These are phyloP conservation scores for Saccostrea glomerata DNA, from an alignment of 1,140 invertebrate genomes.

Conservation along the genomic window DNA sequence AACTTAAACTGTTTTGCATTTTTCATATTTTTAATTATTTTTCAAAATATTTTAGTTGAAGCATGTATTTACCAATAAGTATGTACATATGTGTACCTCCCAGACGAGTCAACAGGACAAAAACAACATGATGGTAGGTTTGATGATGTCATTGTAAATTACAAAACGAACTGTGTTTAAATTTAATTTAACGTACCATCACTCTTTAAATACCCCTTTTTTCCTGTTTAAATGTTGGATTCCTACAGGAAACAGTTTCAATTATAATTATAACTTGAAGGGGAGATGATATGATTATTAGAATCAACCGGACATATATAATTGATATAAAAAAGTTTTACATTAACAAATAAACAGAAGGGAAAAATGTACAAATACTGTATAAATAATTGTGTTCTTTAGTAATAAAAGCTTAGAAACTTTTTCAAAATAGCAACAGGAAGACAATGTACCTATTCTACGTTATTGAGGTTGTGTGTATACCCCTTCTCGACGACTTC, in stretches of 20 bases:
- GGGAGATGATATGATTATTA: too few relatives aligned
- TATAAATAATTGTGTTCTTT: neutral
- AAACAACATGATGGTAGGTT: conserved; percentile 78
- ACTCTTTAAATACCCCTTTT: too few relatives aligned
- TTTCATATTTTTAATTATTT: neutral
- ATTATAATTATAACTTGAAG: too few relatives aligned
- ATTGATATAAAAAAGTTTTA: too few relatives aligned
- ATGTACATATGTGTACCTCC: conserved; percentile 79
- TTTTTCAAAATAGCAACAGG: neutral
- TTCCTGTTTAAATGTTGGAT: too few relatives aligned
- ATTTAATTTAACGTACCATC: too few relatives aligned
- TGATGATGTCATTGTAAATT: neutral
- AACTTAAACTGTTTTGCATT: neutral
- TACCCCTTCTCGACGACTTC: neutral
- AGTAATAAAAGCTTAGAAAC: neutral
- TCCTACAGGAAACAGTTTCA: too few relatives aligned
- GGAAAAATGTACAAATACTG: too few relatives aligned
- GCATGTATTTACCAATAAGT: conserved; percentile 77
- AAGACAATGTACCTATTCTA: neutral
- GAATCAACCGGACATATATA: too few relatives aligned
- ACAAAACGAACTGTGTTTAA: neutral
- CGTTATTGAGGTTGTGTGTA: neutral
- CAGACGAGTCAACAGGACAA: conserved; percentile 78
- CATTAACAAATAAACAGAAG: too few relatives aligned
- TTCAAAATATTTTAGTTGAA: conserved; percentile 70